These are phyloP conservation scores for Chrysomela aeneicollis DNA, from an alignment of 2,888 invertebrate genomes.

Conservation along the genomic window DNA sequence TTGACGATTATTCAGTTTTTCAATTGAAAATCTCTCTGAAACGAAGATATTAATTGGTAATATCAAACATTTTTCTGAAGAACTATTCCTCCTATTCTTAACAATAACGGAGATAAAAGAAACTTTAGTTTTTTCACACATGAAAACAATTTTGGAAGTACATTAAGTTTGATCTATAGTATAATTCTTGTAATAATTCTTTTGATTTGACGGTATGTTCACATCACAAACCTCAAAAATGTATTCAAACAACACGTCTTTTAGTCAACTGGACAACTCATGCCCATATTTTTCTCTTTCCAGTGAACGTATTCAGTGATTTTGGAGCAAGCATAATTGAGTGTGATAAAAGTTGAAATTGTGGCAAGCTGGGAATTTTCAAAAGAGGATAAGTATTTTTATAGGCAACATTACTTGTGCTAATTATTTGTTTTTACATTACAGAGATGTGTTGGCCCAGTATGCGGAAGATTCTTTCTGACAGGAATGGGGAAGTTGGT, in stretches of 20 bases:
- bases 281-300: conserved; percentile 33
- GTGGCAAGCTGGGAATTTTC: conserved; percentile 9
- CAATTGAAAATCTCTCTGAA: background rate
- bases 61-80: too few species aligned
- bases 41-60: background rate
- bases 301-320: conserved; percentile 30
- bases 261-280: conserved; percentile 1
- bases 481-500: conserved; percentile 1
- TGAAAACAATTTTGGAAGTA: too few species aligned
- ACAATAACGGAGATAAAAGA: too few species aligned
- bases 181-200: too few species aligned
- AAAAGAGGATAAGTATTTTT: conserved; percentile 31
- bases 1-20: background rate
- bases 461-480: background rate
- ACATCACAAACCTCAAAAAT: conserved; percentile 16
- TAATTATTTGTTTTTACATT: conserved; percentile 29
- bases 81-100: too few species aligned
- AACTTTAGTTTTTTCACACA: too few species aligned
- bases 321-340: conserved; percentile 23
- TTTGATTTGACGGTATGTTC: too few species aligned
- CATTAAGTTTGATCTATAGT: too few species aligned
- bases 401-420: background rate
- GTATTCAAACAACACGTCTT: conserved; percentile 21
- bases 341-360: conserved; percentile 24
- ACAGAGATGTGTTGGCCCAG: conserved; percentile 20